Conservation (phyloP, 2,888 invertebrate genomes). For the Apamea epomidion region DNA sequence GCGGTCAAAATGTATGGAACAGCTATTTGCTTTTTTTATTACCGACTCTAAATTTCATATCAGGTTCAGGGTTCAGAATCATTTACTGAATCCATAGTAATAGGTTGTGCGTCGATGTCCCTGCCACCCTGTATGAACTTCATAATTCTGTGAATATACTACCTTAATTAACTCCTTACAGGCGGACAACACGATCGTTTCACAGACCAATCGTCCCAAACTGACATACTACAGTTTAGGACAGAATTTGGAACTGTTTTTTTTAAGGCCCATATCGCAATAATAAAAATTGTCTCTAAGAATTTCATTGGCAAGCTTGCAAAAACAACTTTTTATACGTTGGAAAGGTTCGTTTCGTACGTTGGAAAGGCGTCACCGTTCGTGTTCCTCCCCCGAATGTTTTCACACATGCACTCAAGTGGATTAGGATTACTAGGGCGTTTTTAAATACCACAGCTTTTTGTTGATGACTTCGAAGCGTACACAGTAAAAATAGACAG, state of each 20-base stretch:
- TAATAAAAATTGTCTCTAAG: background rate
- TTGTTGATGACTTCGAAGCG: conserved; percentile 32
- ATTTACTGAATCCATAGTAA: too few species aligned
- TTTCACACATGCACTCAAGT: conserved; percentile 51
- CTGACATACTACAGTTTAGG: background rate
- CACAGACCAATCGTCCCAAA: background rate
- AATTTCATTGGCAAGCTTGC: background rate
- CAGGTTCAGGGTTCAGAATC: too few species aligned
- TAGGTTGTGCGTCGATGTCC: too few species aligned
- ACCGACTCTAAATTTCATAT: too few species aligned
- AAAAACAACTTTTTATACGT: background rate
- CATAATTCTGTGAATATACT: background rate
- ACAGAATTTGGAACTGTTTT: background rate
- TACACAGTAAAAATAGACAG: conserved; percentile 25
- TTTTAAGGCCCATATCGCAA: background rate
- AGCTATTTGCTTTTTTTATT: too few species aligned
- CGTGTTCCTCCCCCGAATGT: conserved; percentile 25
- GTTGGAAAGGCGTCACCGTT: background rate
- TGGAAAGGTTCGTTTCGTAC: too few species aligned
- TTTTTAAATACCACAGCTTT: conserved; percentile 53
- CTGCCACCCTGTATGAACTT: background rate
- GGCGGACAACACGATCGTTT: background rate
- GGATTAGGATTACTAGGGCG: conserved; percentile 59
- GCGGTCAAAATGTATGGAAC: too few species aligned
- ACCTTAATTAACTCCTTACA: background rate